Percentiles rank a stretch among this genome's conserved stretches.
Conservation (phyloP, 2,113 vertebrate genomes). For the Takifugu bimaculatus region DNA sequence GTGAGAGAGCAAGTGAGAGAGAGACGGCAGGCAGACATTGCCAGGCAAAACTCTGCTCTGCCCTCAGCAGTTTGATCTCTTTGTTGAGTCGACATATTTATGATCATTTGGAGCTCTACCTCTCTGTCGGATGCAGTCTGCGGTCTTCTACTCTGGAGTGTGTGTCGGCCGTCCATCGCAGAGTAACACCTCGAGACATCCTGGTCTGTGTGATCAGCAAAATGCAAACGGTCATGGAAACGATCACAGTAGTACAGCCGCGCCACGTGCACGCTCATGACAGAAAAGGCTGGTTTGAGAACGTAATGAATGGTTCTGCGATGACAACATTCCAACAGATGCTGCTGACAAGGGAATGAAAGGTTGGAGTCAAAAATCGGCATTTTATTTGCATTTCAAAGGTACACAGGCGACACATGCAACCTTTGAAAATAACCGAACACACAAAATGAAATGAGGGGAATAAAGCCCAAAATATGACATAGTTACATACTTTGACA, state of each 20-base stretch:
- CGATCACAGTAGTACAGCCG: not conserved
- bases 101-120: slow-evolving; percentile 67
- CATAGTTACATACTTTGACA: not conserved
- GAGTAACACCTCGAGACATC: slow-evolving; percentile 85
- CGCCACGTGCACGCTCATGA: slow-evolving; percentile 10
- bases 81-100: no score
- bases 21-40: slow-evolving; percentile 40
- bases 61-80: no score
- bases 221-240: slow-evolving; percentile 54
- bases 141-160: slow-evolving; percentile 81
- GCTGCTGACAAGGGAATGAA: slow-evolving; percentile 45
- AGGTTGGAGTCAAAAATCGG: slow-evolving; percentile 19
- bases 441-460: slow-evolving; percentile 34
- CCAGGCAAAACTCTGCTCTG: slow-evolving; percentile 24
- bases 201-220: slow-evolving; percentile 76
- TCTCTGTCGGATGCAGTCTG: slow-evolving; percentile 83
- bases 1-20: slow-evolving; percentile 33
- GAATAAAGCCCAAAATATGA: slow-evolving; percentile 12
- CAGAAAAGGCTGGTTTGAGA: slow-evolving; percentile 7
- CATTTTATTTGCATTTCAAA: slow-evolving; percentile 59
- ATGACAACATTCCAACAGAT: slow-evolving; percentile 40
- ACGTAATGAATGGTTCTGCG: slow-evolving; percentile 12
- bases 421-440: slow-evolving; percentile 10
- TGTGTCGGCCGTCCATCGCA: slow-evolving; percentile 79
- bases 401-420: slow-evolving; percentile 34